Base-by-base conservation (phyloP, 2,888 invertebrate genomes). In the Campoplex capitator region DNA sequence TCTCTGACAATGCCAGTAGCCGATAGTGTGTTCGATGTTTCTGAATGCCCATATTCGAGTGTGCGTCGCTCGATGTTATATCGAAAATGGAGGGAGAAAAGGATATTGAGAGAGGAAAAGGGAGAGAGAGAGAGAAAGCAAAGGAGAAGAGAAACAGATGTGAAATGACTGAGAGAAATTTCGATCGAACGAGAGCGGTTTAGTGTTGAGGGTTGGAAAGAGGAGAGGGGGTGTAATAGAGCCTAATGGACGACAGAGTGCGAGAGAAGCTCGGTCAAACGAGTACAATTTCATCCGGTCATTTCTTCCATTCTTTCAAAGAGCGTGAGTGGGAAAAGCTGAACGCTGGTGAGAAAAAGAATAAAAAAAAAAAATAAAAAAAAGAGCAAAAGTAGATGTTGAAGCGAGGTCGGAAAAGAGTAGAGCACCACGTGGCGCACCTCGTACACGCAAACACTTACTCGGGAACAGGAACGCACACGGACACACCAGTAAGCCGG, bases 261-360 rank as follows among this genome's bases (percentile, higher is more conserved):
- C 51, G 76, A 70, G 77, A 68, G 82, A 81, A 79, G 68, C 85
- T 88, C 70, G 86, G 75, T 74, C 83, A 85, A 73, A 87, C 88
- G 87, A 87, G 87, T 87, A 87, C 87, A 85, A 88, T 88, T 88
- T 85, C 80, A 87, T 88, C 83, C 85, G 85, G 84, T 80, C 87
- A 79, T 87, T 88, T 88, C 88, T 88, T 83, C 87, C 83, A 88
- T 88, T 88, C 77, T 85, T 73, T 76, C 65, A 45, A 58, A 56
- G 45, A 83, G 68, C 65, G 75, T 23, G 54, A 56, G 79, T 54
- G 74, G 65, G 56, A 45, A 56, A 54, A 79, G 51, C 7, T 35
- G 32, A 45, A n/a, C 23, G 56, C 16, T 45, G 48, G 62, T n/a
- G 54, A 73, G 80, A 79, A 58, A 58, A 32, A 58, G 65, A 38